Conservation (phyloP, 2,113 vertebrate genomes). For the Nerophis ophidion region DNA sequence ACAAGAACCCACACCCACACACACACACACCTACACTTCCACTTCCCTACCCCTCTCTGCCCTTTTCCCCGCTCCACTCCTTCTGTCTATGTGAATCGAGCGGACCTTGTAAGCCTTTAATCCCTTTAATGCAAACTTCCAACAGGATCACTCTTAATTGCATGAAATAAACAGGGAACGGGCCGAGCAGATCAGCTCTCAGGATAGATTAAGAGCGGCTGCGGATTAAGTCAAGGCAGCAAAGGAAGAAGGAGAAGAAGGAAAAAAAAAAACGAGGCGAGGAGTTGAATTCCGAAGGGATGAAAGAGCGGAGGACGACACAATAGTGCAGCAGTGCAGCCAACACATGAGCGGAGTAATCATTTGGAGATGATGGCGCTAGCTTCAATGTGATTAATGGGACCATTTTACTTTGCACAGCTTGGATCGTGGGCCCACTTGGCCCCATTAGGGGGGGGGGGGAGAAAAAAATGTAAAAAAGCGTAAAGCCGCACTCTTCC, state of each 20-base stretch:
- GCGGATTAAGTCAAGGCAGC: conserved; percentile 38
- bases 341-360: conserved; percentile 56
- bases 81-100: conserved; percentile 33
- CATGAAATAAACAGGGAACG: conserved; percentile 47
- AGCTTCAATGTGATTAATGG: conserved; percentile 65
- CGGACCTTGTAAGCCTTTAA: conserved; percentile 52
- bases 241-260: not conserved
- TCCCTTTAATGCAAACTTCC: conserved; percentile 53
- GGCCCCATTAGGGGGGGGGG: conserved; percentile 55
- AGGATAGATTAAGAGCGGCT: conserved; percentile 45
- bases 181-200: conserved; percentile 41
- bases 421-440: conserved; percentile 61
- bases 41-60: too few species aligned
- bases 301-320: conserved; percentile 36
- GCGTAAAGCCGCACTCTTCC: conserved; percentile 54
- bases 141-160: conserved; percentile 58
- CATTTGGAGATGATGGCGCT: conserved; percentile 62
- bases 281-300: conserved; percentile 38
- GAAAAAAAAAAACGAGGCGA: conserved; percentile 39
- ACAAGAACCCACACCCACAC: too few species aligned
- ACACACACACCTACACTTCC: too few species aligned
- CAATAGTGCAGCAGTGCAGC: conserved; percentile 45
- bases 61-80: not conserved
- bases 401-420: conserved; percentile 60
- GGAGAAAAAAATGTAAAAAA: conserved; percentile 8